Percentiles rank a stretch among this genome's conserved stretches.
These are phyloP conservation scores for Tetragnatha montana DNA, from an alignment of 2,888 invertebrate species.

Conservation along the genomic window DNA sequence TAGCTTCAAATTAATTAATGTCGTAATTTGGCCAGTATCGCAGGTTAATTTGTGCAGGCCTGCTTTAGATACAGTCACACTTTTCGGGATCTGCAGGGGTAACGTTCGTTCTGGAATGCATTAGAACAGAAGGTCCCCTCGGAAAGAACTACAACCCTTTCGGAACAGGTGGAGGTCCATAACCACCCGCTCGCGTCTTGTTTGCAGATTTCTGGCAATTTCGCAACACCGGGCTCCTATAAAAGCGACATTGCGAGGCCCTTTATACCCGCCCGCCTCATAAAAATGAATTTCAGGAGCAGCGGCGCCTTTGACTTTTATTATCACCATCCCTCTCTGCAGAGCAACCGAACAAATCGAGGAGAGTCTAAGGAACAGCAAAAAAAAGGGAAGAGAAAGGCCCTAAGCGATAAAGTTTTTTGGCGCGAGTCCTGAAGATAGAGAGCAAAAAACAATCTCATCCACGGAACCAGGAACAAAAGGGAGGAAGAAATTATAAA, in stretches of 20 bases:
- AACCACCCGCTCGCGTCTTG: not conserved
- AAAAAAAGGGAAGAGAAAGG: slow-evolving; percentile 29
- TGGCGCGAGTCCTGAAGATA: slow-evolving; percentile 69
- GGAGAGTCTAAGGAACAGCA: slow-evolving; percentile 51
- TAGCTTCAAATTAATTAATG: no score
- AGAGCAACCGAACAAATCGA: slow-evolving; percentile 66
- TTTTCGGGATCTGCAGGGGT: no score
- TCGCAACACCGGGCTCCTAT: not conserved
- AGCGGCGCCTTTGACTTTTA: slow-evolving; percentile 55
- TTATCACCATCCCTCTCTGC: slow-evolving; percentile 40
- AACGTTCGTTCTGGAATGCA: no score
- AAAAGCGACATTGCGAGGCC: not conserved
- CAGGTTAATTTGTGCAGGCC: no score
- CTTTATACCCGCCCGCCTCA: not conserved
- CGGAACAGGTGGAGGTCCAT: not conserved
- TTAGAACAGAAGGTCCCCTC: no score
- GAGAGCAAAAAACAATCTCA: slow-evolving; percentile 57
- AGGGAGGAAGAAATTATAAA: slow-evolving; percentile 29
- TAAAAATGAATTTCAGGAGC: not conserved
- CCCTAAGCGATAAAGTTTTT: slow-evolving; percentile 70
- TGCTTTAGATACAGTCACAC: no score
- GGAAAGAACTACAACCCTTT: not conserved
- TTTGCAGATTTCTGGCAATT: not conserved
- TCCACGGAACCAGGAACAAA: slow-evolving; percentile 18
- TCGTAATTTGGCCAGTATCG: no score